Evolutionary conservation across 2,888 invertebrate genomes (phyloP).

Genomic region (Neoitamus cyanurus): DNA sequence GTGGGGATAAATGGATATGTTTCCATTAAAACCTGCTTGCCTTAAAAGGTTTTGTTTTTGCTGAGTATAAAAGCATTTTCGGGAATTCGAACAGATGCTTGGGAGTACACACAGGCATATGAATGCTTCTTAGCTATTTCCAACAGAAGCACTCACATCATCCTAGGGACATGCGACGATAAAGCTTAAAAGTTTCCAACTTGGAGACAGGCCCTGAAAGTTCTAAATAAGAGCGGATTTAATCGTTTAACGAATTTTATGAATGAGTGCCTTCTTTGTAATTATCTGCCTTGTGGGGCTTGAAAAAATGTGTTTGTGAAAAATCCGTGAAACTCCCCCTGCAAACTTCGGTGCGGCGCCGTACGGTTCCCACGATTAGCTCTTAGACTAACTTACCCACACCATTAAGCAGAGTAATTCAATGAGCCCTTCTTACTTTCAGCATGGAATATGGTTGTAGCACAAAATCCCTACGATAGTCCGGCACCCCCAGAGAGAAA

Average conservation of each 20-base stretch:
- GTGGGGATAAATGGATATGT: conserved; percentile 33
- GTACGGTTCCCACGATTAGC: background rate
- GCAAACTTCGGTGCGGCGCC: background rate
- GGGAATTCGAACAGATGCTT: conserved; percentile 50
- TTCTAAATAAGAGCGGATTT: conserved; percentile 49
- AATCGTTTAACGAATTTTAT: conserved; percentile 54
- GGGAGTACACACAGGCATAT: conserved; percentile 1
- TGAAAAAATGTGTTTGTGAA: background rate
- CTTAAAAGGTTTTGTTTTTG: conserved; percentile 49
- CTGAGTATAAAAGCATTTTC: conserved; percentile 50
- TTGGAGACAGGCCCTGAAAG: conserved; percentile 10
- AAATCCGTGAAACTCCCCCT: background rate
- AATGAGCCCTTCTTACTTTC: conserved; percentile 30
- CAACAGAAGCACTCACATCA: background rate
- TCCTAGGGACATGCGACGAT: conserved; percentile 10
- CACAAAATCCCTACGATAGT: conserved; percentile 64
- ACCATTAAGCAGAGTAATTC: background rate
- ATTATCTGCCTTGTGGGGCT: background rate
- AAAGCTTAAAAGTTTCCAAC: conserved; percentile 46
- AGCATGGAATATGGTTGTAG: conserved; percentile 66
- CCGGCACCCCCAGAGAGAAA: conserved; percentile 46
- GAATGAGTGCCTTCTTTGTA: conserved; percentile 47
- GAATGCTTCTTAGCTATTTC: background rate
- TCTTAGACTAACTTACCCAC: background rate
- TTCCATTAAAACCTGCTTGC: conserved; percentile 32